Conservation (phyloP, 2,888 invertebrate genomes). For the Chydorus sphaericus region DNA sequence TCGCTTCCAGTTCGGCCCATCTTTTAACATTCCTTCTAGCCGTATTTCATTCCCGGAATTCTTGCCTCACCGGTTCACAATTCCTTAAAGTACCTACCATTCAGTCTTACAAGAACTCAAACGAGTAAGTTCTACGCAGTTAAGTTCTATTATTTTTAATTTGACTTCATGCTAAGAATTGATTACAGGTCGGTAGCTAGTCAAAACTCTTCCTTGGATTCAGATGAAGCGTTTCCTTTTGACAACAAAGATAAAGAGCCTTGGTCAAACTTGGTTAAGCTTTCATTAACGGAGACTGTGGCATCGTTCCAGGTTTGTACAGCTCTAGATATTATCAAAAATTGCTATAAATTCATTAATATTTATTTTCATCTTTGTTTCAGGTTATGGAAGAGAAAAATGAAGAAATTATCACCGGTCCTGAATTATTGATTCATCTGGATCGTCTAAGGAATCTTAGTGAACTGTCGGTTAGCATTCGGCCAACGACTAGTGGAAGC, state of each 20-base stretch:
- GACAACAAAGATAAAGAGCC: neutral
- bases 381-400: neutral
- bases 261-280: slow-evolving; percentile 8
- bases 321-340: neutral
- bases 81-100: neutral
- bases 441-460: neutral
- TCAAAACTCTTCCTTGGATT: neutral
- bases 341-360: neutral
- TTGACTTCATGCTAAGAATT: no score
- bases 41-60: neutral
- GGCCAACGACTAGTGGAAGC: neutral
- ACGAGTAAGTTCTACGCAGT: no score
- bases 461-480: slow-evolving; percentile 1
- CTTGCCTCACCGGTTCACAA: neutral
- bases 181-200: no score
- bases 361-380: neutral
- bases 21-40: neutral
- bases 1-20: neutral
- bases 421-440: neutral
- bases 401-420: neutral
- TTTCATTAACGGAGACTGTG: slow-evolving; percentile 1
- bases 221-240: neutral
- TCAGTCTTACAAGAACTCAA: neutral
- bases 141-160: no score
- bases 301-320: neutral